phyloP scores from a whole-genome alignment of 1,140 invertebrate species.

The Pristionchus pacificus region DNA sequence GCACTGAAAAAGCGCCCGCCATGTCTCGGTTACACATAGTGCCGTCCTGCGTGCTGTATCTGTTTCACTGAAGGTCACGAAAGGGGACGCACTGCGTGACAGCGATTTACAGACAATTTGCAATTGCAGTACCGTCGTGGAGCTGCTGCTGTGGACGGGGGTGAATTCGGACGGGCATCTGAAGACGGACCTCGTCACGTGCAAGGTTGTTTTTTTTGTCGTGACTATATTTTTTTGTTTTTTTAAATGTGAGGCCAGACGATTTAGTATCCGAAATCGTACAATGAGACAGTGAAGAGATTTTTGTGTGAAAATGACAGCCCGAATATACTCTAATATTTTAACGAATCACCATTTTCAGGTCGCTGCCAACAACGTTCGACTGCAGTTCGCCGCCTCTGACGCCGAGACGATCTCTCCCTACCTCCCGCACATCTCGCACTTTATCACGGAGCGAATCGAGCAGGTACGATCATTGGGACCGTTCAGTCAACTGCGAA shows the following conservation, averaged over 20 bases:
- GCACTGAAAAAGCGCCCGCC: no score
- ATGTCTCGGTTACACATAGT: no score
- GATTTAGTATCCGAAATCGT: conserved; percentile 9
- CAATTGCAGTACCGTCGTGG: conserved; percentile 38
- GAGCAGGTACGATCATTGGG: conserved; percentile 50
- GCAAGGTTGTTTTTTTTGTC: conserved; percentile 44
- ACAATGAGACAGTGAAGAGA: conserved; percentile 14
- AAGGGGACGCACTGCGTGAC: no score
- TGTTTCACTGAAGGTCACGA: no score
- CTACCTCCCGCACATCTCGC: conserved; percentile 48
- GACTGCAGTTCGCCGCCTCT: conserved; percentile 26
- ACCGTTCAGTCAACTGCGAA: no score
- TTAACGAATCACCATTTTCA: not conserved
- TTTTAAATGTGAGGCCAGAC: conserved; percentile 35
- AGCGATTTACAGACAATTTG: no score
- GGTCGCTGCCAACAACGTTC: conserved; percentile 29
- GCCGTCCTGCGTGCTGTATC: no score
- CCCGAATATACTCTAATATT: conserved; percentile 7
- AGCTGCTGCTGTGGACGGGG: conserved; percentile 38
- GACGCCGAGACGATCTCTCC: conserved; percentile 45
- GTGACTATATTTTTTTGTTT: not conserved
- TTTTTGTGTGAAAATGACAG: not conserved
- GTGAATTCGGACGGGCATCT: conserved; percentile 48
- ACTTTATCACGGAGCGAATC: conserved; percentile 43
- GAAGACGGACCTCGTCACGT: conserved; percentile 48